These are phyloP conservation scores for Lepidocyrtoides sp. DNA, from an alignment of 2,888 invertebrate genomes.

Conservation along the genomic window DNA sequence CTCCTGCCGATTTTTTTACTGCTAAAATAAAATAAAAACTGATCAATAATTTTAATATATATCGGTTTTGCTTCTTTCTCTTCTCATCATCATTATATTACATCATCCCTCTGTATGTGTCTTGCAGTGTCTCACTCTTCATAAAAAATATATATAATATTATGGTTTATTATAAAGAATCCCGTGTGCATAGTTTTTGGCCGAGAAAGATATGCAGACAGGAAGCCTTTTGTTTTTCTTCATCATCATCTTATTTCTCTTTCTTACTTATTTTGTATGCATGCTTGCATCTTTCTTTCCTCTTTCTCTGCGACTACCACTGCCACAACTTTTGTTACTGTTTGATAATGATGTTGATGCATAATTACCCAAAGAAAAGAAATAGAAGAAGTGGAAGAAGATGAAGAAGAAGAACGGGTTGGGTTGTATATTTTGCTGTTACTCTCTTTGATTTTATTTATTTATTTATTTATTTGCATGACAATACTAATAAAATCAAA, in stretches of 20 bases:
- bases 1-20: neutral
- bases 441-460: neutral
- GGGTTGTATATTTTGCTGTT: neutral
- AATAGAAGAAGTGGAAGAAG: too few relatives aligned
- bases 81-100: neutral
- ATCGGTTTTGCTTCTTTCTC: neutral
- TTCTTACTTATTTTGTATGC: slow-evolving; percentile 9
- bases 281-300: slow-evolving; percentile 10
- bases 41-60: slow-evolving; percentile 31
- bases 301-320: neutral
- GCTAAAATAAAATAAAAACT: slow-evolving; percentile 1
- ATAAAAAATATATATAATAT: too few relatives aligned
- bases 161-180: too few relatives aligned
- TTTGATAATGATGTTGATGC: neutral
- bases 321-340: neutral
- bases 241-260: neutral
- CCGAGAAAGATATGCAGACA: neutral
- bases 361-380: slow-evolving; percentile 7
- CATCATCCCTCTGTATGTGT: slow-evolving; percentile 12
- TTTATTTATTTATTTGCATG: slow-evolving; percentile 54
- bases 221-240: slow-evolving; percentile 21
- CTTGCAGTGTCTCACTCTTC: too few relatives aligned
- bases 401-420: slow-evolving; percentile 17
- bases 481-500: slow-evolving; percentile 45
- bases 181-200: neutral